Percentiles rank a stretch among this genome's conserved stretches.
These are phyloP conservation scores for Alethe castanea DNA, from an alignment of 2,113 vertebrate genomes.

Conservation along the genomic window DNA sequence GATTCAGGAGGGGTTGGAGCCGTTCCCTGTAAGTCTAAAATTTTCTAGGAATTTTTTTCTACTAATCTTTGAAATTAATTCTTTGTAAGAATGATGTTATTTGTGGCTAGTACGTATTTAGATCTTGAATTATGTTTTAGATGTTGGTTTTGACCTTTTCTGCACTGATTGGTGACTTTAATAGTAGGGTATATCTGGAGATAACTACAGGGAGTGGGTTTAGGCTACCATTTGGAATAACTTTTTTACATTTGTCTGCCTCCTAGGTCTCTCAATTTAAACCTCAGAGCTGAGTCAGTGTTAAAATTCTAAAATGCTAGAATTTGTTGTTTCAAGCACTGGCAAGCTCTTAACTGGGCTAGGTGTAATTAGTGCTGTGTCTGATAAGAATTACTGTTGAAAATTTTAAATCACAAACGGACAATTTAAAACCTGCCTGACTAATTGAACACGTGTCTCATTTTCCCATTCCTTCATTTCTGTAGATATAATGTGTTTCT, in stretches of 20 bases:
- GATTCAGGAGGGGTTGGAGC: slow-evolving; percentile 94
- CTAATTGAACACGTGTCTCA: background rate
- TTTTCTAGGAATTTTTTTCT: background rate
- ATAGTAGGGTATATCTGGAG: background rate
- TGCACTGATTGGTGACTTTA: background rate
- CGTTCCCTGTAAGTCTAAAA: slow-evolving; percentile 86
- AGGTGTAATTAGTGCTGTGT: background rate
- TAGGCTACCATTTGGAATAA: background rate
- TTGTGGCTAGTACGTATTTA: background rate
- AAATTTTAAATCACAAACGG: background rate
- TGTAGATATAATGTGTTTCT: background rate
- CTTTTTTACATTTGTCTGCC: background rate
- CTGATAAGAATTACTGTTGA: background rate
- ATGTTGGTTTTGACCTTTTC: background rate
- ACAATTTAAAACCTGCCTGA: background rate
- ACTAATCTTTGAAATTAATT: background rate
- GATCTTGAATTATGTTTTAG: background rate
- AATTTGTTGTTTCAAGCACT: background rate
- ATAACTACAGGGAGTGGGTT: background rate
- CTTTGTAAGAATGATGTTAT: background rate
- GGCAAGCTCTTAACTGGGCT: background rate
- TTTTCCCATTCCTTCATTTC: background rate
- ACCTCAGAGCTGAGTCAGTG: background rate
- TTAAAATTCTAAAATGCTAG: background rate
- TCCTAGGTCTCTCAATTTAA: background rate